Base-by-base conservation (phyloP, 2,797 vertebrate genomes). In the Lycodopsis pacificus region DNA sequence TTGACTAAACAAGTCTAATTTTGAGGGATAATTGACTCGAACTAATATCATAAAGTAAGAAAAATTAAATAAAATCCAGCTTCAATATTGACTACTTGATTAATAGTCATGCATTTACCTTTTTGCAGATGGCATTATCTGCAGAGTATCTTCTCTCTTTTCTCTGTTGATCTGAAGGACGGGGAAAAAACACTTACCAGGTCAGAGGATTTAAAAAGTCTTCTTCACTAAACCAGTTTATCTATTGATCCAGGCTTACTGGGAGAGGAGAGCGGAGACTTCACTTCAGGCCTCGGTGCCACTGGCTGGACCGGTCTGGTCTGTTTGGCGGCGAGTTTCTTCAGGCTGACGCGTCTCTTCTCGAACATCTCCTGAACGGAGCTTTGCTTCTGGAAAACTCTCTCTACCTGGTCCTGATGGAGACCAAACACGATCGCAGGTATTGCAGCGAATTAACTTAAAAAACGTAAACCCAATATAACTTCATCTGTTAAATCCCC, bases 351-450 rank as follows among this genome's bases (percentile, higher is more conserved):
- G 81, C 96, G 96, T 40, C 98, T 93, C 89, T 97, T 98, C 80
- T 98, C 97, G 82, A 99, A 99, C 97, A 99, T 99, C 91, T 99
- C 97, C 92, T 97, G 96, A 84, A 97, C 96, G 0, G 96, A 97
- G 80, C 93, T 95, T 69, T 99, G 98, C 93, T 99, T 99, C 93
- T 97, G 97, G 87, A 97, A 97, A 88, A 97, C 96, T 61, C 90
- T 95, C 79, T 96, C 96, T 25, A 99, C 94, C n/a, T 96, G 97
- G 8, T 97, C 97, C 98, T 99, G 91, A 14, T 15, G 68, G 67
- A 38, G 7, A 12, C 4, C 20, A 22, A 59, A 70, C 22, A 73
- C 4, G 1, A 15, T 2, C 19, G 5, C 2, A 51, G n/a, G 36
- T 19, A 64, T 11, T 19, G 27, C 3, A 40, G 13, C 5, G 17